Percentiles rank a stretch among this genome's conserved stretches.
These are phyloP conservation scores for Drusus annulatus DNA, from an alignment of 1,140 invertebrate genomes.

Conservation along the genomic window DNA sequence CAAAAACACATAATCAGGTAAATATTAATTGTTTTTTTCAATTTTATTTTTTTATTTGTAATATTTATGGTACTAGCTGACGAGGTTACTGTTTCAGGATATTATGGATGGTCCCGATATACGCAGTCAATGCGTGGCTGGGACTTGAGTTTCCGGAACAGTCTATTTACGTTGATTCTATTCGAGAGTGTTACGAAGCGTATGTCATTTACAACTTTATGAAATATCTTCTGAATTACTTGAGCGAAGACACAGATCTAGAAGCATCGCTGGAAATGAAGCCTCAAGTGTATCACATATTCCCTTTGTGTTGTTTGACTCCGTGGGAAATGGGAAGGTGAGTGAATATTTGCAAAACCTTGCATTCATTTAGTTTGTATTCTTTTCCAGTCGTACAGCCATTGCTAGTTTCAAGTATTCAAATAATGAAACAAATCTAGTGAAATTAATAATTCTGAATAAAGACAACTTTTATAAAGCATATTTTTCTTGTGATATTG, in stretches of 20 bases:
- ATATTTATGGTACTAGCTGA: too few relatives aligned
- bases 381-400: too few relatives aligned
- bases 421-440: too few relatives aligned
- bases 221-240: constrained; percentile 93
- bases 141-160: constrained; percentile 85
- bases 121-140: constrained; percentile 94
- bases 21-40: constrained; percentile 21
- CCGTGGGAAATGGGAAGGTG: constrained; percentile 91
- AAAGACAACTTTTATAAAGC: too few relatives aligned
- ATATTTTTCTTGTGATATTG: too few relatives aligned
- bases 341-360: constrained; percentile 41
- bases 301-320: constrained; percentile 87
- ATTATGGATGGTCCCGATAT: constrained; percentile 98
- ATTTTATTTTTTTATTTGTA: too few relatives aligned
- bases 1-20: constrained; percentile 96
- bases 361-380: too few relatives aligned
- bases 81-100: constrained; percentile 78
- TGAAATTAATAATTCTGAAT: too few relatives aligned
- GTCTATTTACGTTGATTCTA: constrained; percentile 93
- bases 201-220: constrained; percentile 99
- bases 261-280: constrained; percentile 88
- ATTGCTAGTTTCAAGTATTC: too few relatives aligned
- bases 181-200: constrained; percentile 95
- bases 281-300: constrained; percentile 87
- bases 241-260: constrained; percentile 87